A percentile compares a stretch with the other conserved stretches of the same genome.
Conservation (phyloP, 2,888 invertebrate species). For the Ennomos fuscantarius region DNA sequence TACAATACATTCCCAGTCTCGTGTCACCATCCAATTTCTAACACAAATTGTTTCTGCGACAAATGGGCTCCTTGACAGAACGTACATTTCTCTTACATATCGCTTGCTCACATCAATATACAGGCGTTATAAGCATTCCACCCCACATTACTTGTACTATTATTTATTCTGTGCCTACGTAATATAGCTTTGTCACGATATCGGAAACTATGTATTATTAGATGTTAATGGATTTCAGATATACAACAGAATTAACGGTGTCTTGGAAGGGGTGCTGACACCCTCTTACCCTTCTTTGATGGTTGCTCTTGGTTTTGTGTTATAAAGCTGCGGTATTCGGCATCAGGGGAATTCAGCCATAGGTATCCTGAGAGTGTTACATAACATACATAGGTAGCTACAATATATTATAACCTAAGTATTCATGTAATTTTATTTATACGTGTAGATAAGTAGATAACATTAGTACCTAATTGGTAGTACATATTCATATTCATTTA, state of each 20-base stretch:
- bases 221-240: slow-evolving; percentile 1
- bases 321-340: too few relatives aligned
- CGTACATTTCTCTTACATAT: slow-evolving; percentile 2
- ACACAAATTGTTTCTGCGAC: slow-evolving; percentile 3
- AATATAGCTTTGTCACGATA: slow-evolving; percentile 6
- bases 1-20: too few relatives aligned
- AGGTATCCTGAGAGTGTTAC: too few relatives aligned
- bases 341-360: too few relatives aligned
- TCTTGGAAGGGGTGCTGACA: not conserved
- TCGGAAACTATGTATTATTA: slow-evolving; percentile 3
- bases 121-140: slow-evolving; percentile 12
- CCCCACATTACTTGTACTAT: not conserved
- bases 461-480: too few relatives aligned
- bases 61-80: slow-evolving; percentile 2
- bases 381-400: too few relatives aligned
- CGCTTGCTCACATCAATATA: slow-evolving; percentile 15
- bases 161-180: not conserved
- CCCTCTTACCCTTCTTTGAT: not conserved
- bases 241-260: not conserved
- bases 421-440: too few relatives aligned
- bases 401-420: too few relatives aligned
- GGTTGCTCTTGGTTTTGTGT: too few relatives aligned
- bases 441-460: too few relatives aligned
- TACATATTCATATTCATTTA: too few relatives aligned
- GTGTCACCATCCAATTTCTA: not conserved